Evolutionary conservation across 1,140 invertebrate species (phyloP).

Genomic region (Leptinotarsa undecemlineata): DNA sequence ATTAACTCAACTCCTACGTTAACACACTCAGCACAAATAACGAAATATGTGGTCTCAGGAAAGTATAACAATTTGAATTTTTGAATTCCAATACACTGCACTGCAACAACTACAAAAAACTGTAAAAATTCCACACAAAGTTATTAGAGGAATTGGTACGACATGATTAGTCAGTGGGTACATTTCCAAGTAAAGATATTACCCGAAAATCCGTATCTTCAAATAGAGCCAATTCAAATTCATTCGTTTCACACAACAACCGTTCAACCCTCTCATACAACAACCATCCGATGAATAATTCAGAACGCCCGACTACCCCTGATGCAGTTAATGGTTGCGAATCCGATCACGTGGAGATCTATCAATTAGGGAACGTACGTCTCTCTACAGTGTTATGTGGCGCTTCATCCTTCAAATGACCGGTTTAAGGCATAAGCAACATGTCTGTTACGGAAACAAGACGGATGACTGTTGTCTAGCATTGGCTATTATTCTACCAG

Average conservation of each 20-base stretch:
- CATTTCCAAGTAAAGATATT: no score
- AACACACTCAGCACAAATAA: no score
- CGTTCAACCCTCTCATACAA: not conserved
- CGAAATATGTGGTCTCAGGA: no score
- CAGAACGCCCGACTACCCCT: constrained; percentile 41
- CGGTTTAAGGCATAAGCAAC: constrained; percentile 37
- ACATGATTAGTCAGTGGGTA: no score
- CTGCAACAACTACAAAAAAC: no score
- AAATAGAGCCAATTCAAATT: no score
- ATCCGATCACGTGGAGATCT: constrained; percentile 42
- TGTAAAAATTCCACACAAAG: no score
- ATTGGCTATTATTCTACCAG: constrained; percentile 12
- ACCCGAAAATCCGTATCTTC: no score
- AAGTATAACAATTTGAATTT: no score
- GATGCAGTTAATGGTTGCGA: constrained; percentile 45
- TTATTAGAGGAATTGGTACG: no score
- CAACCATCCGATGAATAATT: constrained; percentile 41
- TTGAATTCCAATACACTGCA: no score
- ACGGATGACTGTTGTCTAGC: constrained; percentile 13
- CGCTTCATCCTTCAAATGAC: constrained; percentile 13
- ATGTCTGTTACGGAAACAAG: constrained; percentile 36
- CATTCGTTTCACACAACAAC: not conserved
- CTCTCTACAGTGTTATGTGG: not conserved
- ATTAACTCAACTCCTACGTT: no score
- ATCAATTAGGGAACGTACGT: constrained; percentile 42